Evolutionary conservation across 2,888 invertebrate genomes (phyloP), one percentile per base, ranked within the genome.

Genomic region (Reticulitermes lucifugus): DNA sequence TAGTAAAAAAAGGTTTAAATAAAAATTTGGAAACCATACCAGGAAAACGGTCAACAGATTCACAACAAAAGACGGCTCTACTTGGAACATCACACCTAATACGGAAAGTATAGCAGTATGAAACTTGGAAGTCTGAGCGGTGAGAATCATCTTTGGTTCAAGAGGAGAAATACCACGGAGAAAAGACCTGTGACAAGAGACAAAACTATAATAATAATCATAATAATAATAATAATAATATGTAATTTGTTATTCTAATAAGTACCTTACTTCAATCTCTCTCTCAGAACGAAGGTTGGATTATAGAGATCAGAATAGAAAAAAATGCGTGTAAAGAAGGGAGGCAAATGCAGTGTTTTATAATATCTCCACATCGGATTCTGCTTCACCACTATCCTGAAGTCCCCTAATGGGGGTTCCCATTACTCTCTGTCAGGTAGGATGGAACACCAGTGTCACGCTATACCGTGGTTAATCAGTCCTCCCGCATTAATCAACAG

Each of bases 381-480:
- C 51, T 77, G 77, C 51, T 51, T 77, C 77, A n/a, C 77, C 77
- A 77, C n/a, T 41, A 77, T 77, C 46, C 77, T 77, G n/a, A 77
- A 77, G 77, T 77, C 77, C 77, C 51, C 77, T 77, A 77, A 77
- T 77, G 77, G 77, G 77, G 77, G 77, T 73, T 10, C 14, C 79
- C 84, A 84, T 84, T 84, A 79, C 79, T 84, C 84, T 41, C 18
- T 51, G 84, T 84, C 84, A 84, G 41, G 79, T 79, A 41, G 29
- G 79, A 79, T 79, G 79, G 83, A 84, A 79, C 84, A 60, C 60
- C 83, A 43, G 65, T 84, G 84, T 84, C 84, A 79, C 77, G 46
- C 43, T 51, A 75, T 79, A 35, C 71, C 79, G 41, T 71, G 84
- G 84, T 84, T 84, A 84, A 84, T 84, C 84, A 84, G 84, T 29